Percentiles rank a stretch among this genome's conserved stretches.
Evolutionary conservation across 2,888 invertebrate species (phyloP).

Genomic region (Heteromurus nitidus): DNA sequence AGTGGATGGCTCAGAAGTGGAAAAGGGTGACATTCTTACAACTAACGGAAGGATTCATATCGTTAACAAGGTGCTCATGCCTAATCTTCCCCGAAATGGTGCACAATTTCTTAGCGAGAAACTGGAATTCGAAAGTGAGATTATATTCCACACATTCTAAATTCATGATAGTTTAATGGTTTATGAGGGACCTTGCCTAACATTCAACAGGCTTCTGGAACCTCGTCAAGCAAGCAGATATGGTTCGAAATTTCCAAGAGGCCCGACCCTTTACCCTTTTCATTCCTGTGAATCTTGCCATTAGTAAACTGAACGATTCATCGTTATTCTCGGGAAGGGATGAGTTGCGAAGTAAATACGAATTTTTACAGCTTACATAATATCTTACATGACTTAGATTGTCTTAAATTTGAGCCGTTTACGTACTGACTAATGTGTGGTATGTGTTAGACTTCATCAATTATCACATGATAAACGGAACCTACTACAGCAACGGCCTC

Average conservation of each 20-base stretch:
- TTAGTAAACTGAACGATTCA: conserved; percentile 55
- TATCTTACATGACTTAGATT: conserved; percentile 9
- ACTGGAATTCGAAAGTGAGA: conserved; percentile 69
- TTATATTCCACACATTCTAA: not conserved
- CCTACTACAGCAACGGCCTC: conserved; percentile 75
- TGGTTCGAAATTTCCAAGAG: conserved; percentile 63
- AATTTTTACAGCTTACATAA: not conserved
- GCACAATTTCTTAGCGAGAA: conserved; percentile 71
- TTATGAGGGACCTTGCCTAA: no score
- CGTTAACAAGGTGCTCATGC: conserved; percentile 70
- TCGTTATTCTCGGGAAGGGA: conserved; percentile 52
- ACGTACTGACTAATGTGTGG: not conserved
- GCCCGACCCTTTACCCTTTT: conserved; percentile 69
- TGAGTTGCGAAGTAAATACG: conserved; percentile 70
- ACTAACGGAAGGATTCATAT: conserved; percentile 68
- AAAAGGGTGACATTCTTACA: conserved; percentile 68
- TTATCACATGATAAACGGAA: conserved; percentile 75
- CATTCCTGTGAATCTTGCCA: conserved; percentile 69
- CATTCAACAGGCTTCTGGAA: conserved; percentile 67
- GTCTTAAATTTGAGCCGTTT: not conserved
- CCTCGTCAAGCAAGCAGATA: conserved; percentile 59
- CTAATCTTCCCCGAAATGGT: conserved; percentile 68
- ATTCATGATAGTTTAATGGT: not conserved
- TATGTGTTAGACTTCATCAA: conserved; percentile 72
- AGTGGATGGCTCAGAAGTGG: conserved; percentile 70